These are phyloP conservation scores for Lymantria dispar DNA, from an alignment of 2,888 invertebrate species.

Conservation along the genomic window DNA sequence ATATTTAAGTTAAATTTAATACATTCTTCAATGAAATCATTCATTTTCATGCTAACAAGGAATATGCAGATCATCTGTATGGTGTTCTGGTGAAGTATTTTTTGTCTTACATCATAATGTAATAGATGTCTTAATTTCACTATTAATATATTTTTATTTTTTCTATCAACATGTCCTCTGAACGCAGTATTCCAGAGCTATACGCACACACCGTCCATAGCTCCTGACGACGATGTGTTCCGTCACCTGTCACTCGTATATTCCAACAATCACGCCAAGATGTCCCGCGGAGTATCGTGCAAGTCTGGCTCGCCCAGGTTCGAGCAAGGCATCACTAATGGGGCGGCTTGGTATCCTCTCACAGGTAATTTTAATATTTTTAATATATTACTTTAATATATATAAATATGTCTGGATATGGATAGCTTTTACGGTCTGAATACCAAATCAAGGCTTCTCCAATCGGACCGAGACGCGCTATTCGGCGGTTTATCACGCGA, in stretches of 20 bases:
- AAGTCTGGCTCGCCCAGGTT: slow-evolving; percentile 88
- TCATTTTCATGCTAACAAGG: slow-evolving; percentile 78
- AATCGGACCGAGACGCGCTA: no score
- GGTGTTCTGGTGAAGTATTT: slow-evolving; percentile 86
- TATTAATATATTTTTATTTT: slow-evolving; percentile 18
- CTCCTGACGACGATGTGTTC: slow-evolving; percentile 97
- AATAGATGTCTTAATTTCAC: background rate
- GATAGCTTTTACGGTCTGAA: no score
- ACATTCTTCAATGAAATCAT: slow-evolving; percentile 1
- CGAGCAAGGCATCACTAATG: slow-evolving; percentile 95
- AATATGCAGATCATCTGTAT: slow-evolving; percentile 88
- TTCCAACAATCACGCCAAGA: slow-evolving; percentile 93
- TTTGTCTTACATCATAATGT: background rate
- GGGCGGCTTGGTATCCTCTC: slow-evolving; percentile 96
- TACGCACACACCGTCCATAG: slow-evolving; percentile 89
- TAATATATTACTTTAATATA: background rate
- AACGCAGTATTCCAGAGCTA: slow-evolving; percentile 93
- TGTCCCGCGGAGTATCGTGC: slow-evolving; percentile 93
- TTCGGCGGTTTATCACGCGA: no score
- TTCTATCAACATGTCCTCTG: slow-evolving; percentile 80
- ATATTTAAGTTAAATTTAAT: background rate
- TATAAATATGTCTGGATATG: no score
- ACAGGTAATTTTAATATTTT: slow-evolving; percentile 77
- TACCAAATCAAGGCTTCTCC: no score
- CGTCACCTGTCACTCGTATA: slow-evolving; percentile 92